These are phyloP conservation scores for Ardeotis arabs DNA, from an alignment of 2,113 vertebrate species.

Conservation along the genomic window DNA sequence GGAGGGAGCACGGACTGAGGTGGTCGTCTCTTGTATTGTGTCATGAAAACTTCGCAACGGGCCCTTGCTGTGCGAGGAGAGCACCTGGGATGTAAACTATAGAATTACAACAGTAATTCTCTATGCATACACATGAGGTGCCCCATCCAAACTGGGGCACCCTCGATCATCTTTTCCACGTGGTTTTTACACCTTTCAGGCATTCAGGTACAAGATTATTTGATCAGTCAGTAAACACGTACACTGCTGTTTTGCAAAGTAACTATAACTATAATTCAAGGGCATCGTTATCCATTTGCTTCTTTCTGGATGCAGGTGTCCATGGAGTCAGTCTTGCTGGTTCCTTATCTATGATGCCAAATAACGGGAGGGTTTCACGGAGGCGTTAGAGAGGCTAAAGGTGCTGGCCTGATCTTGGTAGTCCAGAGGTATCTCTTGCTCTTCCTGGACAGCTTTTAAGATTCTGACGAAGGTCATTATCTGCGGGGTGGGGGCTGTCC, in stretches of 20 bases:
- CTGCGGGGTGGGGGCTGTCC: not conserved
- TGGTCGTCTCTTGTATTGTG: fast-evolving
- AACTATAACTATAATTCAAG: too few relatives aligned
- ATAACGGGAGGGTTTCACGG: not conserved
- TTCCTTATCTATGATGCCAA: not conserved
- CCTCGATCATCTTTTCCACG: too few relatives aligned
- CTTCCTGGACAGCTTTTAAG: not conserved
- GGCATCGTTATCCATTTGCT: not conserved
- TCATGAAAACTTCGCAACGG: not conserved
- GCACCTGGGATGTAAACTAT: too few relatives aligned
- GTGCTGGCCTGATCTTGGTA: not conserved
- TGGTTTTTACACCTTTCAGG: too few relatives aligned
- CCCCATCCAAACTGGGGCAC: too few relatives aligned
- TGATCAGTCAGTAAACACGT: too few relatives aligned
- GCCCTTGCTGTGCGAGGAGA: too few relatives aligned
- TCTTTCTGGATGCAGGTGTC: not conserved
- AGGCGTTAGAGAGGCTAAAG: too few relatives aligned
- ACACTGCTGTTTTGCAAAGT: not conserved
- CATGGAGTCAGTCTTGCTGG: not conserved
- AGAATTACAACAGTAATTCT: too few relatives aligned
- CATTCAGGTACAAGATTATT: too few relatives aligned
- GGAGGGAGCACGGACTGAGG: not conserved
- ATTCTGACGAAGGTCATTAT: not conserved
- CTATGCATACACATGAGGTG: too few relatives aligned
- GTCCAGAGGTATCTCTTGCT: too few relatives aligned